Evolutionary conservation across 2,797 vertebrate genomes (phyloP).

Genomic region (Platalea minor): DNA sequence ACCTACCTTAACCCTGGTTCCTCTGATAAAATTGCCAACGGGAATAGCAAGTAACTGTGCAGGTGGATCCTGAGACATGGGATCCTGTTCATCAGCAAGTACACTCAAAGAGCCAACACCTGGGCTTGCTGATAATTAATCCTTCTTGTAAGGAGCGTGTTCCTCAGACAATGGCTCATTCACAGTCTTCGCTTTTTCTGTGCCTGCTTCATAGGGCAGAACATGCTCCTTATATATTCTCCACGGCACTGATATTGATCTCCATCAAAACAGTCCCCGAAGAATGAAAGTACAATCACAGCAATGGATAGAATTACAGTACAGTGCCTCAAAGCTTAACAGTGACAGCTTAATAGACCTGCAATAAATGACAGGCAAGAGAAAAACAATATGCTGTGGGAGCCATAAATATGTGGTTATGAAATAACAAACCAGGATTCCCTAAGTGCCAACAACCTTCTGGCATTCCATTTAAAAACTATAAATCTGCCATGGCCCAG

Average conservation of each 20-base stretch:
- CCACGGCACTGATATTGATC: not conserved
- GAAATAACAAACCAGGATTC: slow-evolving; percentile 57
- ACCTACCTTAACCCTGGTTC: not conserved
- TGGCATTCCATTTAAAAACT: slow-evolving; percentile 44
- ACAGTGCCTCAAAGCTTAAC: not conserved
- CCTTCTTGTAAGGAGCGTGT: not conserved
- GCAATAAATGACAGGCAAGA: slow-evolving; percentile 19
- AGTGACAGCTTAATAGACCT: slow-evolving; percentile 52
- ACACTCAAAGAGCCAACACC: not conserved
- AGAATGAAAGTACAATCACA: not conserved
- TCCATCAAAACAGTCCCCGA: not conserved
- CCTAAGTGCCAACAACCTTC: slow-evolving; percentile 48
- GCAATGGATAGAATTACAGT: not conserved
- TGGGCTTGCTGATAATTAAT: not conserved
- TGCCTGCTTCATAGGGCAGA: not conserved
- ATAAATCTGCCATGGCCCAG: slow-evolving; percentile 53
- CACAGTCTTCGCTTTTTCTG: not conserved
- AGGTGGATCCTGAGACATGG: not conserved
- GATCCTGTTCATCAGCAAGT: not conserved
- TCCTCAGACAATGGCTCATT: not conserved
- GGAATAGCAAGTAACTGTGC: not conserved
- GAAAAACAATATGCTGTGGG: slow-evolving; percentile 43
- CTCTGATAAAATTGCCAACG: not conserved
- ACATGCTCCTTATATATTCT: not conserved
- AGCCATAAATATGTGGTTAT: slow-evolving; percentile 56